Evolutionary conservation across 2,797 vertebrate genomes (phyloP).

Genomic region (Syncerus caffer): DNA sequence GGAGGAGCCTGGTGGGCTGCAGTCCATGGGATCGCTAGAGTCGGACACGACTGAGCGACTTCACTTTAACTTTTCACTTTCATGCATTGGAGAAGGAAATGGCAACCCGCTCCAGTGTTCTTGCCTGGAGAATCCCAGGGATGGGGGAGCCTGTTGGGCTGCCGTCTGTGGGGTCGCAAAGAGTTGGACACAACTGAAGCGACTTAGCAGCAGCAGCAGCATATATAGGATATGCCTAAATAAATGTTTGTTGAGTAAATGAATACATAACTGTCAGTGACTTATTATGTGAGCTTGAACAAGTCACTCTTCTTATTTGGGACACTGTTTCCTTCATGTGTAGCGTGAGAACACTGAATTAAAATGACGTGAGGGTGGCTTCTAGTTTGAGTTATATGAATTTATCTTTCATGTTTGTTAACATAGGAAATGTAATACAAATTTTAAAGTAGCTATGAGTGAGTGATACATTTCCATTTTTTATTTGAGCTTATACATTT

Average conservation of each 20-base stretch:
- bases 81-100: no score
- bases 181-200: no score
- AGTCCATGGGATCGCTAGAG: no score
- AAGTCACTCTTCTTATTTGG: conserved; percentile 16
- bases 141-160: no score
- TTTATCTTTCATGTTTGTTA: neutral
- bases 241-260: neutral
- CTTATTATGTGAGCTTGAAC: conserved; percentile 10
- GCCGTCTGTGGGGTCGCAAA: no score
- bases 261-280: neutral
- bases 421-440: neutral
- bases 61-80: no score
- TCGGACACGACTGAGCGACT: no score
- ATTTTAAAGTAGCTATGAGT: neutral
- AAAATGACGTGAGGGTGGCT: conserved; percentile 27
- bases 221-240: neutral
- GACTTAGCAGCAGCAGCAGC: no score
- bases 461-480: neutral
- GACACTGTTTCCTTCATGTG: neutral
- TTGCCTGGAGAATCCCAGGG: no score
- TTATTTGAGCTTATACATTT: neutral
- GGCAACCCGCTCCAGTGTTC: no score
- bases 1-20: no score
- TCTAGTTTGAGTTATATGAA: conserved; percentile 9
- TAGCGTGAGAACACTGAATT: neutral